A percentile compares a stretch with the other conserved stretches of the same genome.
Conservation (phyloP, 2,888 invertebrate species). For the Apotomis betuletana region DNA sequence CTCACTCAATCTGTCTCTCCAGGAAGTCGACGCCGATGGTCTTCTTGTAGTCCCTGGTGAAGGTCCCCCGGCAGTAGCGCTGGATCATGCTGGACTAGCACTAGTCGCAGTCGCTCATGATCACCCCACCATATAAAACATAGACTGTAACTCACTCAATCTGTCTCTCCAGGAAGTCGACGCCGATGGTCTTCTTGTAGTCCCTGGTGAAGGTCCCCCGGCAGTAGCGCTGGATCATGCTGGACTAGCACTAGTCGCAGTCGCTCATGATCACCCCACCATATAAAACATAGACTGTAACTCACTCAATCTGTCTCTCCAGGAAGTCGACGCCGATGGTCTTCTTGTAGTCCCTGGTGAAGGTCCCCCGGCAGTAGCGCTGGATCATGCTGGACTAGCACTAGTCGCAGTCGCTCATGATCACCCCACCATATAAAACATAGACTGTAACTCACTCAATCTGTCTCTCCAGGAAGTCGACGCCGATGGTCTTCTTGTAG, state of each 20-base stretch:
- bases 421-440: no score
- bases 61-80: conserved; percentile 98
- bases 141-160: neutral
- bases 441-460: no score
- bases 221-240: conserved; percentile 99
- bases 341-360: no score
- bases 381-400: no score
- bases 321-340: no score
- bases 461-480: no score
- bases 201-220: conserved; percentile 98
- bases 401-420: no score
- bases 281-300: neutral
- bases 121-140: neutral
- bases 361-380: no score
- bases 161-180: conserved; percentile 94
- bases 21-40: conserved; percentile 99
- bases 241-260: conserved; percentile 92
- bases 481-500: no score
- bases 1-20: conserved; percentile 82
- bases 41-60: conserved; percentile 98
- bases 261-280: neutral
- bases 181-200: conserved; percentile 99
- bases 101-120: conserved; percentile 86
- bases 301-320: neutral
- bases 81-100: conserved; percentile 99